Conservation (phyloP, 2,888 invertebrate species). For the Ormyrus rosae region DNA sequence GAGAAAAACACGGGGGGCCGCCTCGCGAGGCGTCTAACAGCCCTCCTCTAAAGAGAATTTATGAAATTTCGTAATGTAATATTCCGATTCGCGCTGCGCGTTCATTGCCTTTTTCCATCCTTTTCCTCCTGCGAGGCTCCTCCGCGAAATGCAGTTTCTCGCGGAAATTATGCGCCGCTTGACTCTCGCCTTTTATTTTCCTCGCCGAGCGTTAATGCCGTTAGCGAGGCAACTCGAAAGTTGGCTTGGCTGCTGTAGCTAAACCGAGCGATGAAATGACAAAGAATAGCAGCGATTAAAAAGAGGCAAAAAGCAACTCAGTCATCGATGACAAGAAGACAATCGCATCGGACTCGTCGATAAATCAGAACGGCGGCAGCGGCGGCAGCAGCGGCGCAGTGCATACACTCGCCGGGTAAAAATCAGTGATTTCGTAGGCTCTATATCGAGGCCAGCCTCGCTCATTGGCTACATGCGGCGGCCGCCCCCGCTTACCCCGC, state of each 20-base stretch:
- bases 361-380: slow-evolving; percentile 28
- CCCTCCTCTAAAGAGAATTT: slow-evolving; percentile 73
- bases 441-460: slow-evolving; percentile 69
- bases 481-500: slow-evolving; percentile 71
- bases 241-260: too few species aligned
- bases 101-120: background rate
- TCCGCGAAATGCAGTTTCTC: slow-evolving; percentile 34
- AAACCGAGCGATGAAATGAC: too few species aligned
- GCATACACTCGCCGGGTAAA: slow-evolving; percentile 58
- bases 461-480: slow-evolving; percentile 74
- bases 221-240: too few species aligned
- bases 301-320: background rate
- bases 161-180: slow-evolving; percentile 3
- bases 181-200: slow-evolving; percentile 3
- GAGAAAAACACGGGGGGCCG: slow-evolving; percentile 71
- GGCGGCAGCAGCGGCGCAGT: background rate
- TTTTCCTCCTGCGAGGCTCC: background rate
- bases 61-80: slow-evolving; percentile 75
- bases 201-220: background rate
- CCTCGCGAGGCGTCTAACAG: slow-evolving; percentile 66
- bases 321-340: slow-evolving; percentile 9
- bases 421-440: slow-evolving; percentile 74
- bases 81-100: slow-evolving; percentile 67
- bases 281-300: background rate
- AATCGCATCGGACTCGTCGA: slow-evolving; percentile 3